Conservation (phyloP, 2,888 invertebrate species). For the Ophion ventricosus region DNA sequence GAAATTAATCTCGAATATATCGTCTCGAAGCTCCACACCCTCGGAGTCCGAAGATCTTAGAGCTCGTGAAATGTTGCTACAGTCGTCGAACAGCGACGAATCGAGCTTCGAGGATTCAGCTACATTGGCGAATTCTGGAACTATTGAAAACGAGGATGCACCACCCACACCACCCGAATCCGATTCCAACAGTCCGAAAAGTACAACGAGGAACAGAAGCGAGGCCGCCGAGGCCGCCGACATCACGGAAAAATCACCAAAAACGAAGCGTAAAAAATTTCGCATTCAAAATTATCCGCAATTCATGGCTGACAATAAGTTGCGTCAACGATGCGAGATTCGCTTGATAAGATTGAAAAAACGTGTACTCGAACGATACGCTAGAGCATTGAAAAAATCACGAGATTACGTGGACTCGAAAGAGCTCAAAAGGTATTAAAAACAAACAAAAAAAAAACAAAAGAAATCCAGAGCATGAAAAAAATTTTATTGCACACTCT, state of each 20-base stretch:
- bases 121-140: background rate
- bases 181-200: constrained; percentile 50
- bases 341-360: constrained; percentile 71
- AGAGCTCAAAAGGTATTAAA: constrained; percentile 79
- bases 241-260: background rate
- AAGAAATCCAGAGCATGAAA: constrained; percentile 7
- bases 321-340: constrained; percentile 72
- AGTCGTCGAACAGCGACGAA: constrained; percentile 57
- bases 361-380: constrained; percentile 71
- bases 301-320: constrained; percentile 72
- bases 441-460: constrained; percentile 30
- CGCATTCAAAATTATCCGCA: constrained; percentile 68
- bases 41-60: constrained; percentile 36
- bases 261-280: constrained; percentile 64
- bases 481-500: constrained; percentile 22
- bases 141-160: constrained; percentile 29
- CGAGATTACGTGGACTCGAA: constrained; percentile 75
- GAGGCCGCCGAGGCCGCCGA: background rate
- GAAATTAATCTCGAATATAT: background rate
- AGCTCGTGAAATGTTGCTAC: constrained; percentile 32
- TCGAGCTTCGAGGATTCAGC: constrained; percentile 32
- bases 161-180: constrained; percentile 49
- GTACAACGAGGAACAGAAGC: background rate
- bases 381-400: constrained; percentile 75
- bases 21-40: constrained; percentile 28